Percentiles rank a stretch among this genome's conserved stretches.
Conservation (phyloP, 1,140 invertebrate species). For the Luehdorfia chinensis region DNA sequence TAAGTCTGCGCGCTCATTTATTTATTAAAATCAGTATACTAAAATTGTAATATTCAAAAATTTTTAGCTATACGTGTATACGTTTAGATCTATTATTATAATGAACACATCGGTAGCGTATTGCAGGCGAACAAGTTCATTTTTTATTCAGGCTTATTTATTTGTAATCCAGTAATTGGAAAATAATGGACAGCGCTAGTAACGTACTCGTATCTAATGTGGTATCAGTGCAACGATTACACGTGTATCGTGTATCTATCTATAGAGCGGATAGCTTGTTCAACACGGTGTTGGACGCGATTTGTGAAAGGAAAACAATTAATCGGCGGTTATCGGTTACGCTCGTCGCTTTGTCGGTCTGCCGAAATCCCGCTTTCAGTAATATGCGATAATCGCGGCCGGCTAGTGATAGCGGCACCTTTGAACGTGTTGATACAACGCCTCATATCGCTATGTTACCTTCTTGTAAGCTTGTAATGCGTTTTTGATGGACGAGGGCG, state of each 20-base stretch:
- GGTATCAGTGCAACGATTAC: slow-evolving; percentile 31
- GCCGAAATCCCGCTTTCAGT: slow-evolving; percentile 92
- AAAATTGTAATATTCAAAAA: too few species aligned
- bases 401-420: slow-evolving; percentile 59
- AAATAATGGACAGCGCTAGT: slow-evolving; percentile 35
- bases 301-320: slow-evolving; percentile 63
- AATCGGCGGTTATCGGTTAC: slow-evolving; percentile 58
- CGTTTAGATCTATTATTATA: too few species aligned
- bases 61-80: too few species aligned
- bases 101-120: too few species aligned
- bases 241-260: too few species aligned
- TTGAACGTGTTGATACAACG: slow-evolving; percentile 62
- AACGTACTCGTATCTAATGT: too few species aligned
- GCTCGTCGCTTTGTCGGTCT: slow-evolving; percentile 58
- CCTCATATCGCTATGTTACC: slow-evolving; percentile 54
- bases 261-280: slow-evolving; percentile 43
- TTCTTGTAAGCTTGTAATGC: slow-evolving; percentile 68
- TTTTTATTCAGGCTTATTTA: too few species aligned
- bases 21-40: too few species aligned
- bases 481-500: slow-evolving; percentile 69
- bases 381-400: slow-evolving; percentile 86
- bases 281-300: slow-evolving; percentile 43
- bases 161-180: slow-evolving; percentile 22
- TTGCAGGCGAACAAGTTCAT: too few species aligned
- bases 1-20: too few species aligned